phyloP scores from a whole-genome alignment of 1,140 invertebrate species.

The Pseudomyrmex flavicornis region DNA sequence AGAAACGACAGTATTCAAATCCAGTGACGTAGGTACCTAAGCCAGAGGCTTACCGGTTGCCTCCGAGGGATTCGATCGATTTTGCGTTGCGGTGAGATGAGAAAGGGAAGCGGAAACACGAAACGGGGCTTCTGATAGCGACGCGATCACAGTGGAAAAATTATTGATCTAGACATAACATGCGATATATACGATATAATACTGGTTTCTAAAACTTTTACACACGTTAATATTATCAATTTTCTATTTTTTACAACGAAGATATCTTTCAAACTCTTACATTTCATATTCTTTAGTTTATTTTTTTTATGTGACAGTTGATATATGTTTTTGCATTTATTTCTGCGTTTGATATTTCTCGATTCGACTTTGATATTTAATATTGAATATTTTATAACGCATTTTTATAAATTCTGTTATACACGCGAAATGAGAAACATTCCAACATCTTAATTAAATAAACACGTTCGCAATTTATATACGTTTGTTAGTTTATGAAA shows the following conservation, averaged over 20 bases:
- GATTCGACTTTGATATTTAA: neutral
- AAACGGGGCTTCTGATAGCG: constrained; percentile 16
- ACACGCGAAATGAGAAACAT: neutral
- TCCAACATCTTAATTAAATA: neutral
- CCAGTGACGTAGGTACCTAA: constrained; percentile 70
- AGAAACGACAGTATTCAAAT: constrained; percentile 75
- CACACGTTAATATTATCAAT: neutral
- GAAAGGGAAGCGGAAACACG: constrained; percentile 34
- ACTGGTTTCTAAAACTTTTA: neutral
- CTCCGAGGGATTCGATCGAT: constrained; percentile 69
- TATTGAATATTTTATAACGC: neutral
- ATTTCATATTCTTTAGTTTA: no score
- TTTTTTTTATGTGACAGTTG: neutral
- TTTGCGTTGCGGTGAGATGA: constrained; percentile 63
- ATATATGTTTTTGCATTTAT: neutral
- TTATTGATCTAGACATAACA: neutral
- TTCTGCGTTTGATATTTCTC: constrained; percentile 10
- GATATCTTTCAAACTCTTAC: no score
- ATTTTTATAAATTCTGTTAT: neutral
- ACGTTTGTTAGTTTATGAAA: no score
- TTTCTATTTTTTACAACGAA: neutral
- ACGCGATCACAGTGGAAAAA: neutral
- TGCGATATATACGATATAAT: neutral
- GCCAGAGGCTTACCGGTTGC: constrained; percentile 63
- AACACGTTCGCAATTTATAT: neutral